Evolutionary conservation across 1,140 invertebrate genomes (phyloP), one percentile per base, ranked within the genome.

Genomic region (Liolophura sinensis): DNA sequence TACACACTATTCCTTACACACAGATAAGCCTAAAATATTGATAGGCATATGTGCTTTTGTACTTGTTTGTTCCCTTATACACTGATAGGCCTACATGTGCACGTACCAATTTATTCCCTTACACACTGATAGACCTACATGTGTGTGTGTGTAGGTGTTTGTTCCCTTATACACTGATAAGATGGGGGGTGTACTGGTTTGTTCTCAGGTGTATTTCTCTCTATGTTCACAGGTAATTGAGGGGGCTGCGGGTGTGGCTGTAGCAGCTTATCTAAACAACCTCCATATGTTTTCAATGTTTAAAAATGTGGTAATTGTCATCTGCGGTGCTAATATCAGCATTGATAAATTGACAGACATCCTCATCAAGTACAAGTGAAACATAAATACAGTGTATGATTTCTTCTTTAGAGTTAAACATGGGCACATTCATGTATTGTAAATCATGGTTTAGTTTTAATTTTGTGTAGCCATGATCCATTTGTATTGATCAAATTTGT

Each of bases 301-400:
- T 9, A 60, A 71, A 47, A 69, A 70, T 22, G 68, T 71, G 0
- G 74, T 63, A 15, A 60, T 75, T 15, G 40, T 75, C 14, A 57
- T 65, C 15, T 75, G 74, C 67, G 74, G 74, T 15, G 63, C 52
- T n/a, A 75, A 75, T 51, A 70, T 75, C 1, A 63, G 67, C 24
- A 58, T 65, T 15, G 15, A 12, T 0, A 69, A 60, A 47, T 51
- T 71, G 9, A 67, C 66, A 50, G n/a, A 20, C 11, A 67, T 70
- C 18, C 52, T 70, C 20, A 51, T 65, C 49, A 20, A 18, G 14
- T 54, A 58, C 27, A 48, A 25, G 14, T 16, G 52, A 62, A 59
- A 59, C 9, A 20, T 3, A 31, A 11, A 58, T n/a, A n/a, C n/a
- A n/a, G 31, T 40, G 9, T 40, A 40, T 9, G 31, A 9, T 40